These are phyloP conservation scores for Denticeps clupeoides DNA, from an alignment of 2,797 vertebrate genomes.

Conservation along the genomic window DNA sequence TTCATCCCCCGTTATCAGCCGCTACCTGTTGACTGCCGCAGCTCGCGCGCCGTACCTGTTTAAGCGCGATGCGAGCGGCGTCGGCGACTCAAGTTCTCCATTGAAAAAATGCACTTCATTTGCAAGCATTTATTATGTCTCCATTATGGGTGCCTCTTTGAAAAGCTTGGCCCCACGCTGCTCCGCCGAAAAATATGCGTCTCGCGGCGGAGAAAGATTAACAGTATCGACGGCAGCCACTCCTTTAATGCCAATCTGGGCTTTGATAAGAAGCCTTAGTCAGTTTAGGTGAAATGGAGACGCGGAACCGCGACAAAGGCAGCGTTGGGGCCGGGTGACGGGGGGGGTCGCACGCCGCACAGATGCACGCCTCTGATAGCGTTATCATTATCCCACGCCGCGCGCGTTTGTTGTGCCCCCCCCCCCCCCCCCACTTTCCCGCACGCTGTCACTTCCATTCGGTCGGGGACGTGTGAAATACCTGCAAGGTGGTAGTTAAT, in stretches of 20 bases:
- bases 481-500: slow-evolving; percentile 65
- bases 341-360: slow-evolving; percentile 5
- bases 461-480: slow-evolving; percentile 40
- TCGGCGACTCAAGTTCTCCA: slow-evolving; percentile 41
- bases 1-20: slow-evolving; percentile 7
- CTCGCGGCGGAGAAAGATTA: slow-evolving; percentile 43
- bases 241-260: slow-evolving; percentile 42
- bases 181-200: too few relatives aligned
- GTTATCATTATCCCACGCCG: slow-evolving; percentile 30
- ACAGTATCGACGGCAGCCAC: slow-evolving; percentile 40
- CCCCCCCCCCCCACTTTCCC: slow-evolving; percentile 12
- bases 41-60: slow-evolving; percentile 33
- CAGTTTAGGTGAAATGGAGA: slow-evolving; percentile 31
- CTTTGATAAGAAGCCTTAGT: slow-evolving; percentile 41
- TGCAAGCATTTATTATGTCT: slow-evolving; percentile 35
- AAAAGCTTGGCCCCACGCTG: slow-evolving; percentile 42
- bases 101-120: slow-evolving; percentile 43
- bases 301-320: slow-evolving; percentile 33
- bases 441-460: slow-evolving; percentile 43
- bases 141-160: slow-evolving; percentile 41
- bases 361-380: background rate
- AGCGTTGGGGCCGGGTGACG: slow-evolving; percentile 21
- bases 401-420: too few relatives aligned
- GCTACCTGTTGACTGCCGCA: slow-evolving; percentile 11
- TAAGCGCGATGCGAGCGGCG: slow-evolving; percentile 41